Evolutionary conservation across 1,140 invertebrate genomes (phyloP).

Genomic region (Drosophila ironensis): DNA sequence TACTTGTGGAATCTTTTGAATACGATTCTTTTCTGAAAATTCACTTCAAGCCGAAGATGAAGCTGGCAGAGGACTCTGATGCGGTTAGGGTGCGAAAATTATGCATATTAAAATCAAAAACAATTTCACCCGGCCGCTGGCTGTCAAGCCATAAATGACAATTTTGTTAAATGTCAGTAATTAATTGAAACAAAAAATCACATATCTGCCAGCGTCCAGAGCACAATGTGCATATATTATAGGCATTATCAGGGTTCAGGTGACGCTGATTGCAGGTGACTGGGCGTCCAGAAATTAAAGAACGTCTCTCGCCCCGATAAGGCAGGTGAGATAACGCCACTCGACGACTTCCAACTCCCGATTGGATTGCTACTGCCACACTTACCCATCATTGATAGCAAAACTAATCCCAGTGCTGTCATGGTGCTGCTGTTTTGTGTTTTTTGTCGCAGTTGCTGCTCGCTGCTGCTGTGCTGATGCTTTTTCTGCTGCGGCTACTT

Average conservation of each 20-base stretch:
- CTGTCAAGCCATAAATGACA: conserved; percentile 51
- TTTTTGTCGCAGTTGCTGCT: conserved; percentile 20
- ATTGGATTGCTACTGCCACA: conserved; percentile 36
- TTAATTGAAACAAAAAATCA: conserved; percentile 65
- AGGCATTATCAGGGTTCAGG: conserved; percentile 12
- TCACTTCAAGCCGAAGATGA: background rate
- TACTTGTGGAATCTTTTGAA: too few species aligned
- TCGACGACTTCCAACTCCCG: background rate
- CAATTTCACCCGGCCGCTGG: conserved; percentile 33
- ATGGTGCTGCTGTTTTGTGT: conserved; percentile 36
- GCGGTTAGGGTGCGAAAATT: conserved; percentile 31
- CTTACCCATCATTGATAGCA: conserved; percentile 81
- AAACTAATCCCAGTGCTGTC: conserved; percentile 77
- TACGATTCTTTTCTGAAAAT: background rate
- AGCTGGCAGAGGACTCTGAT: background rate
- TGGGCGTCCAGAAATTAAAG: conserved; percentile 34
- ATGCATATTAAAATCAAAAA: conserved; percentile 56
- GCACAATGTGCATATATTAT: conserved; percentile 20
- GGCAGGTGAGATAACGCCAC: conserved; percentile 2
- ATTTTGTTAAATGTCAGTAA: conserved; percentile 67
- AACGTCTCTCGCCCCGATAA: background rate
- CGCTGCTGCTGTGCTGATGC: conserved; percentile 1
- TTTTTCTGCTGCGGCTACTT: conserved; percentile 19
- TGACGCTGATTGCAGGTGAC: conserved; percentile 31
- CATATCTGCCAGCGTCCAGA: conserved; percentile 24